Conservation (phyloP, 2,797 vertebrate genomes). For the Schizopygopsis pylzovi region DNA sequence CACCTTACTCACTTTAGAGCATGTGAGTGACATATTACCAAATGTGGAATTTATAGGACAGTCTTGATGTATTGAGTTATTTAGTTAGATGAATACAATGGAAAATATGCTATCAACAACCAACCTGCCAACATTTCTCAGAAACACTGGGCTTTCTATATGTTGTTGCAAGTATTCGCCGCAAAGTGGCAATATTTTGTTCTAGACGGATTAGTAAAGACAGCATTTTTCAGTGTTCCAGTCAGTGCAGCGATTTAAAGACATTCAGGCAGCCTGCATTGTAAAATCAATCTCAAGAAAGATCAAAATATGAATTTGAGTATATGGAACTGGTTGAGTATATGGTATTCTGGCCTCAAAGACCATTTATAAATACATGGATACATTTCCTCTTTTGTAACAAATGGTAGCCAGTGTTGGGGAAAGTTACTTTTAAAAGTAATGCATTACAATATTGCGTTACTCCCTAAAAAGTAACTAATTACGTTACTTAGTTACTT, state of each 20-base stretch:
- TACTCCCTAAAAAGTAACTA: too few relatives aligned
- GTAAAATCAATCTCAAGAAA: neutral
- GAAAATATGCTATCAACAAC: neutral
- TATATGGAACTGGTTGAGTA: too few relatives aligned
- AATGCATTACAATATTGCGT: too few relatives aligned
- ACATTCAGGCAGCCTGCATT: neutral
- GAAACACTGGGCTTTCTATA: neutral
- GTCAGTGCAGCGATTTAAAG: neutral
- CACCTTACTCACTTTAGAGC: neutral
- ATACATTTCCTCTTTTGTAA: neutral
- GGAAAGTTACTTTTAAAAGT: too few relatives aligned
- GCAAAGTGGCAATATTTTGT: neutral
- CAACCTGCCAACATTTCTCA: neutral
- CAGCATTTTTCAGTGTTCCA: neutral
- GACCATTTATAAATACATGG: neutral
- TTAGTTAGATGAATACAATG: neutral
- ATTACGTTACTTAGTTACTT: too few relatives aligned
- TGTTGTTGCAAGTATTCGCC: neutral
- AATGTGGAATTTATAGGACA: neutral
- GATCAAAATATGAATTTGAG: neutral
- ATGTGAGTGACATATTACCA: neutral
- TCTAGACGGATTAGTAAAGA: neutral
- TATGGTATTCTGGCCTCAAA: neutral
- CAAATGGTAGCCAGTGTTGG: neutral
- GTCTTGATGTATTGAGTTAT: too few relatives aligned